phyloP scores from a whole-genome alignment of 2,797 vertebrate genomes.

The Nyctalus aviator region DNA sequence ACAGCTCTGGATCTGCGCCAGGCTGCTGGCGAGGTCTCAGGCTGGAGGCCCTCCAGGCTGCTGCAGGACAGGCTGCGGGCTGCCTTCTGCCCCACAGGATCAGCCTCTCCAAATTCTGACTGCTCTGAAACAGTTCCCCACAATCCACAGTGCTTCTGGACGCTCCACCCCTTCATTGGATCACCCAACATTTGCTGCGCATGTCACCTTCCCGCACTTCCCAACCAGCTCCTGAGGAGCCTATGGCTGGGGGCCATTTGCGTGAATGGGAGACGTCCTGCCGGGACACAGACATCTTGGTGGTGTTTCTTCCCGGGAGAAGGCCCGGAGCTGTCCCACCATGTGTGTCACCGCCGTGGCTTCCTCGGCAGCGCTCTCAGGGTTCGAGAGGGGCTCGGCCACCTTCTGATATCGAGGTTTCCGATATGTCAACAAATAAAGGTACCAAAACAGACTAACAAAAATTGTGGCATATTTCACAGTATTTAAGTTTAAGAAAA shows the following conservation, averaged over 20 bases:
- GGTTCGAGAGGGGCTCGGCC: neutral
- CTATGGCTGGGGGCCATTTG: neutral
- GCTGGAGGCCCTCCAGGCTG: neutral
- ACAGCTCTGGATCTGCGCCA: neutral
- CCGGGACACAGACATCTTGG: neutral
- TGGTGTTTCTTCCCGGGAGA: neutral
- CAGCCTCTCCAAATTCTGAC: neutral
- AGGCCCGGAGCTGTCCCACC: rapidly evolving
- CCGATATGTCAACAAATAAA: neutral
- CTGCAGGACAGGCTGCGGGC: neutral
- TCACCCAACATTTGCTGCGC: neutral
- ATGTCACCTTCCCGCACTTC: neutral
- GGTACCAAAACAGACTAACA: neutral
- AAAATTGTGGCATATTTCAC: neutral
- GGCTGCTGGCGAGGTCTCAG: neutral
- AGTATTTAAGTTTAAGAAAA: slow-evolving; percentile 24
- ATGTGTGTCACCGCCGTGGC: neutral
- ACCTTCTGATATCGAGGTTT: neutral
- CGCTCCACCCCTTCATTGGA: neutral
- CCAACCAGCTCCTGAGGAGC: neutral
- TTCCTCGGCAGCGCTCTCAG: neutral
- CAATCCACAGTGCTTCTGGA: neutral
- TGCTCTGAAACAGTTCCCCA: neutral
- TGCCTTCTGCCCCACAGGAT: neutral
- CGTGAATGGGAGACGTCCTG: rapidly evolving